These are phyloP conservation scores for Drosophila jambulina DNA, from an alignment of 1,140 invertebrate genomes.

Conservation along the genomic window DNA sequence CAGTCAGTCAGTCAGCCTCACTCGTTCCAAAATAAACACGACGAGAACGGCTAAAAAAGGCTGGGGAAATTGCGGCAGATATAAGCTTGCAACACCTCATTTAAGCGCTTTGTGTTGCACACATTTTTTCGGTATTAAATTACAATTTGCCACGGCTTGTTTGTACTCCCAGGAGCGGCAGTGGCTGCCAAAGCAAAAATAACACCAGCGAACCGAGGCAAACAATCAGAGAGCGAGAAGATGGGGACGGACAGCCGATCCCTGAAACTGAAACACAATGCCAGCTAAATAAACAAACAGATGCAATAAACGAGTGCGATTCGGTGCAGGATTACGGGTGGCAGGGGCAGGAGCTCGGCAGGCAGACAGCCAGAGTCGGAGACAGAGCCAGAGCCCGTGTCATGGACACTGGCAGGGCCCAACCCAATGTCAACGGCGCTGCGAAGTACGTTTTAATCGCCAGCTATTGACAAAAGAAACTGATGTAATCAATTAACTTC, in stretches of 20 bases:
- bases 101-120: slow-evolving; percentile 78
- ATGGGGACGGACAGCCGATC: slow-evolving; percentile 37
- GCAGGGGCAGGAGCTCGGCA: slow-evolving; percentile 6
- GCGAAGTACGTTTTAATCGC: slow-evolving; percentile 30
- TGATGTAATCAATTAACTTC: slow-evolving; percentile 41
- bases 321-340: slow-evolving; percentile 34
- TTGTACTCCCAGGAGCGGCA: slow-evolving; percentile 34
- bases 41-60: slow-evolving; percentile 3
- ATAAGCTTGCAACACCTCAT: slow-evolving; percentile 79
- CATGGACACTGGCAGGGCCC: slow-evolving; percentile 29
- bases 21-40: slow-evolving; percentile 37
- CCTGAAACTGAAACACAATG: slow-evolving; percentile 76
- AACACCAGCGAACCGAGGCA: slow-evolving; percentile 47
- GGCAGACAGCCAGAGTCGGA: slow-evolving; percentile 21
- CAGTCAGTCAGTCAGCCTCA: slow-evolving; percentile 34
- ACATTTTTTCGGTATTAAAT: slow-evolving; percentile 77
- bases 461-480: slow-evolving; percentile 29
- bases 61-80: slow-evolving; percentile 34
- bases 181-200: slow-evolving; percentile 42
- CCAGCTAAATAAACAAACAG: slow-evolving; percentile 74
- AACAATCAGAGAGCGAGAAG: slow-evolving; percentile 49
- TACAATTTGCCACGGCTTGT: slow-evolving; percentile 75
- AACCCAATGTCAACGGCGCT: slow-evolving; percentile 32
- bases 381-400: not conserved
- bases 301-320: slow-evolving; percentile 53